Percentiles rank a stretch among this genome's conserved stretches.
Conservation (phyloP, 2,113 vertebrate species). For the Sinocyclocheilus anshuiensis region DNA sequence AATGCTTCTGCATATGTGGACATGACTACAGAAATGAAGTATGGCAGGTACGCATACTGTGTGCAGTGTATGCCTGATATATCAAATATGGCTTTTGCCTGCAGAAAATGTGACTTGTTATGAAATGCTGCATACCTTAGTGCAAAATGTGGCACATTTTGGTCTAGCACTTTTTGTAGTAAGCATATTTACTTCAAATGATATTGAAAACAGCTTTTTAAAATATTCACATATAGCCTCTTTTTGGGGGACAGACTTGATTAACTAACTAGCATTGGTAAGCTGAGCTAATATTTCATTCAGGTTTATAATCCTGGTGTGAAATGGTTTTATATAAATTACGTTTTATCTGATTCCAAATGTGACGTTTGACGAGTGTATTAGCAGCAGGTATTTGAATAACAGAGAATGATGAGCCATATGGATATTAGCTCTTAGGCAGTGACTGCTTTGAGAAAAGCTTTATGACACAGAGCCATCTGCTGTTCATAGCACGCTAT, state of each 20-base stretch:
- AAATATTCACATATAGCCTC: background rate
- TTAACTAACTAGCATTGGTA: conserved; percentile 1
- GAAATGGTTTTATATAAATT: conserved; percentile 29
- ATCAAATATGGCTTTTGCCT: background rate
- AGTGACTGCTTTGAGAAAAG: background rate
- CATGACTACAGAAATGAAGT: background rate
- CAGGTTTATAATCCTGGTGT: background rate
- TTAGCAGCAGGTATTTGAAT: conserved; percentile 17
- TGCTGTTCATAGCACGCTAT: conserved; percentile 29
- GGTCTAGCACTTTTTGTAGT: background rate
- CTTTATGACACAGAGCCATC: conserved; percentile 36
- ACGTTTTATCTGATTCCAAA: conserved; percentile 22
- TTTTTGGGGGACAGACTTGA: background rate
- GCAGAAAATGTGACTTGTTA: background rate
- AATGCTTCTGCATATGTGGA: conserved; percentile 17
- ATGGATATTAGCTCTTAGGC: background rate
- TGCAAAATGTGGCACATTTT: background rate
- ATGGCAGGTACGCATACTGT: conserved; percentile 3
- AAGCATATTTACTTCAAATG: background rate
- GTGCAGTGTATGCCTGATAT: background rate
- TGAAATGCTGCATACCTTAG: background rate
- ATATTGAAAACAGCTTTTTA: background rate
- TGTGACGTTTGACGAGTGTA: conserved; percentile 18
- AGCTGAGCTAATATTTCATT: conserved; percentile 14
- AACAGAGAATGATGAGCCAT: conserved; percentile 17